Conservation (phyloP, 1,140 invertebrate genomes). For the Potamilus streckersoni region DNA sequence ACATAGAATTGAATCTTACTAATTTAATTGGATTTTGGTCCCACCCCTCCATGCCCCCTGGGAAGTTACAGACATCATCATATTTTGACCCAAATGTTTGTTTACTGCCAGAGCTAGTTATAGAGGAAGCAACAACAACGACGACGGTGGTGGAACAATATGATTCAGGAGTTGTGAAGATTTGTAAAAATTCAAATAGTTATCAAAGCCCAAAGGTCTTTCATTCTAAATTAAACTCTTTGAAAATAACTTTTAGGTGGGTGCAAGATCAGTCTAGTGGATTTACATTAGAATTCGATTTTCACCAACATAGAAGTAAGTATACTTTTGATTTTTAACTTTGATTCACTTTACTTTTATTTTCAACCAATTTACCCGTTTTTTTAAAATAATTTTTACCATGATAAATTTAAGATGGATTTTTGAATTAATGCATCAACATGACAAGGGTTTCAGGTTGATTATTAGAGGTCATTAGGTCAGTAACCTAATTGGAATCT, state of each 20-base stretch:
- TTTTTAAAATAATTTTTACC: too few relatives aligned
- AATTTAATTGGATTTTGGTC: slow-evolving; percentile 48
- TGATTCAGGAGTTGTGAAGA: slow-evolving; percentile 20
- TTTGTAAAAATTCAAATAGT: slow-evolving; percentile 43
- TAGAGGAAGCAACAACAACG: slow-evolving; percentile 24
- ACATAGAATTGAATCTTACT: slow-evolving; percentile 50
- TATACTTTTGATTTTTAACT: slow-evolving; percentile 11
- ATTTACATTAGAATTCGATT: slow-evolving; percentile 52
- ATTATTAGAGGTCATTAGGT: too few relatives aligned
- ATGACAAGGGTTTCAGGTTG: too few relatives aligned
- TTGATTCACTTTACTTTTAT: too few relatives aligned
- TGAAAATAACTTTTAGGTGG: slow-evolving; percentile 52
- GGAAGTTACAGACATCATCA: slow-evolving; percentile 16
- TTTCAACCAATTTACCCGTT: too few relatives aligned
- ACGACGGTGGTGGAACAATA: slow-evolving; percentile 17
- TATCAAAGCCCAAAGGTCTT: slow-evolving; percentile 49
- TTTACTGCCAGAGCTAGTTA: slow-evolving; percentile 41
- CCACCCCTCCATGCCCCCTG: slow-evolving; percentile 30
- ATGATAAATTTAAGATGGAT: too few relatives aligned
- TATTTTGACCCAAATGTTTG: slow-evolving; percentile 20
- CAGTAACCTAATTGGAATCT: too few relatives aligned
- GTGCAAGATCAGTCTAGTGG: slow-evolving; percentile 45
- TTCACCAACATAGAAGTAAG: slow-evolving; percentile 44
- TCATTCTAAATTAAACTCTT: slow-evolving; percentile 45
- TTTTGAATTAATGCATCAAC: too few relatives aligned